These are phyloP conservation scores for Ptilodon capucinus DNA, from an alignment of 2,888 invertebrate species.

Conservation along the genomic window DNA sequence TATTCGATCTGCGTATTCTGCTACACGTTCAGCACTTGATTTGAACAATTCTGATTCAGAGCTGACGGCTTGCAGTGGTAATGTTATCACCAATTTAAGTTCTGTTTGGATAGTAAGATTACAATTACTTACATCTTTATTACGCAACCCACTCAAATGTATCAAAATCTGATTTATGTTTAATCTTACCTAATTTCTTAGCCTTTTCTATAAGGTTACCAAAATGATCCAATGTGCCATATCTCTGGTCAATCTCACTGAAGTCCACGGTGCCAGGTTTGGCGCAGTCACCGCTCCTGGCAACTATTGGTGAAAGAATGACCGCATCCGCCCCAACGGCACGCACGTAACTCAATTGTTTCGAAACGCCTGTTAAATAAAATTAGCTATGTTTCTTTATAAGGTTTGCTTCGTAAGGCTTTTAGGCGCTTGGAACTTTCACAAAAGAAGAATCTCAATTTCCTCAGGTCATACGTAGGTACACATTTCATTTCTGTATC, in stretches of 20 bases:
- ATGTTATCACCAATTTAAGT: conserved; percentile 62
- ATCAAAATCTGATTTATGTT: too few species aligned
- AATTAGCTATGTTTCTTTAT: background rate
- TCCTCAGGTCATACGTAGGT: too few species aligned
- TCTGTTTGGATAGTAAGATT: conserved; percentile 54
- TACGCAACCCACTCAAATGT: too few species aligned
- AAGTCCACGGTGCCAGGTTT: conserved; percentile 91
- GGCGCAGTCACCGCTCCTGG: conserved; percentile 83
- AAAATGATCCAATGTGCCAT: conserved; percentile 86
- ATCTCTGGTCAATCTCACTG: conserved; percentile 85
- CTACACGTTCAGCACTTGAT: conserved; percentile 80
- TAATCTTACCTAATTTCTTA: conserved; percentile 58
- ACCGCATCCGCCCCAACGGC: conserved; percentile 70
- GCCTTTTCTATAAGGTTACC: conserved; percentile 78
- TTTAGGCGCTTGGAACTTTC: background rate
- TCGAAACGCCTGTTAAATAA: conserved; percentile 50
- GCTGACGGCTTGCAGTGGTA: conserved; percentile 82
- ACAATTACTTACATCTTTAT: too few species aligned
- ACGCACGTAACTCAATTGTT: conserved; percentile 69
- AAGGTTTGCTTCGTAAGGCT: background rate
- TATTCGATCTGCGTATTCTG: conserved; percentile 86
- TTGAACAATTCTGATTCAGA: conserved; percentile 89
- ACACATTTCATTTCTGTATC: too few species aligned
- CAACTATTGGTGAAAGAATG: conserved; percentile 60
- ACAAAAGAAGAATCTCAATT: too few species aligned